Percentiles rank a stretch among this genome's conserved stretches.
These are phyloP conservation scores for Heliconius charithonia DNA, from an alignment of 2,888 invertebrate genomes.

Conservation along the genomic window DNA sequence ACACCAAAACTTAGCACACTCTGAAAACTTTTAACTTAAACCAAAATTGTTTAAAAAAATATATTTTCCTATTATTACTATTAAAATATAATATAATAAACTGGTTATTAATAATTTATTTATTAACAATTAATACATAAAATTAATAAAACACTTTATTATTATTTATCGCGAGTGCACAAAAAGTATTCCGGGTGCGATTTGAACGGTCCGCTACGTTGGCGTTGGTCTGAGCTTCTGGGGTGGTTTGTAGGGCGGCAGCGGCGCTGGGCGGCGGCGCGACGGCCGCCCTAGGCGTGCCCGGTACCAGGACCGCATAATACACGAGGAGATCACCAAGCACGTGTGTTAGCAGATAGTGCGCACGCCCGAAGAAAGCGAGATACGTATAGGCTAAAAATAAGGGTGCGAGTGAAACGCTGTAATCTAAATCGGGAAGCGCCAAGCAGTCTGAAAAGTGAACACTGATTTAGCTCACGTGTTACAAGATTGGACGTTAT, in stretches of 20 bases:
- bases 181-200: conserved; percentile 61
- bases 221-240: conserved; percentile 76
- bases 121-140: neutral
- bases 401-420: conserved; percentile 66
- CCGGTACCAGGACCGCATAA: conserved; percentile 77
- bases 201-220: conserved; percentile 72
- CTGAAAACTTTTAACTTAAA: conserved; percentile 44
- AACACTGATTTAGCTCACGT: conserved; percentile 51
- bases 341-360: conserved; percentile 75
- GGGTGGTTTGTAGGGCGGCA: conserved; percentile 73
- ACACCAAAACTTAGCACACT: conserved; percentile 59
- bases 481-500: neutral
- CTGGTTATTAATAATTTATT: neutral
- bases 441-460: conserved; percentile 81
- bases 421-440: conserved; percentile 73
- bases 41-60: conserved; percentile 26
- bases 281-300: conserved; percentile 82
- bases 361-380: conserved; percentile 78
- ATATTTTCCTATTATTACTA: conserved; percentile 22
- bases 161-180: conserved; percentile 50
- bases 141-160: conserved; percentile 5
- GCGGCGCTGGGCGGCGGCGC: conserved; percentile 76
- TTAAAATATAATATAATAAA: neutral
- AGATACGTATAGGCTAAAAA: conserved; percentile 63
- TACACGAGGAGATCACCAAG: conserved; percentile 56